These are phyloP conservation scores for Scaptomyza flava DNA, from an alignment of 2,888 invertebrate species.

Conservation along the genomic window DNA sequence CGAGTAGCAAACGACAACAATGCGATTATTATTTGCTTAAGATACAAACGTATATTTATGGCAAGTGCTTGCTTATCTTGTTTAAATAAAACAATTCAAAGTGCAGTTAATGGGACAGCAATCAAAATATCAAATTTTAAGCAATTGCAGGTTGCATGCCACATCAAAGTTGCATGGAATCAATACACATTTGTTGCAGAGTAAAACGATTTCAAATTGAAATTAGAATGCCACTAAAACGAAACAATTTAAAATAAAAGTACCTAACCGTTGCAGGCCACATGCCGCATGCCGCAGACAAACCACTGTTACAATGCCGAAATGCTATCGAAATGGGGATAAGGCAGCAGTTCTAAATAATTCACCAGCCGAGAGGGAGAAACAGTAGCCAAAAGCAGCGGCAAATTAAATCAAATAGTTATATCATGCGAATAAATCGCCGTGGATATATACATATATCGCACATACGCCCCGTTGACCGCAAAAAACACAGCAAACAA, in stretches of 20 bases:
- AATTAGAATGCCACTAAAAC: conserved; percentile 66
- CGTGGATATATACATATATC: conserved; percentile 59
- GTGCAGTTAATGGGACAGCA: conserved; percentile 3
- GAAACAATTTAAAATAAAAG: conserved; percentile 57
- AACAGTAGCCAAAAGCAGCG: conserved; percentile 13
- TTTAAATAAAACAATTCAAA: conserved; percentile 2
- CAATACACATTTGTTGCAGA: conserved; percentile 36
- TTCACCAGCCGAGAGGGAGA: conserved; percentile 40
- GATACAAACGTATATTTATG: conserved; percentile 14
- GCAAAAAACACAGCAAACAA: conserved; percentile 18
- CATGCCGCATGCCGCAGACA: conserved; percentile 22
- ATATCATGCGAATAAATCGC: conserved; percentile 78
- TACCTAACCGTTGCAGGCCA: background rate
- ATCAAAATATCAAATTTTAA: conserved; percentile 54
- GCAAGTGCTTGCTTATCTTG: conserved; percentile 30
- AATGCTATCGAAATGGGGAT: background rate
- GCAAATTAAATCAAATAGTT: conserved; percentile 79
- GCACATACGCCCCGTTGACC: conserved; percentile 79
- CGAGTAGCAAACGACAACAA: conserved; percentile 20
- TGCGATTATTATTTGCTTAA: conserved; percentile 18
- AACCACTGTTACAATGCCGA: conserved; percentile 6
- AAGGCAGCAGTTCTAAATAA: conserved; percentile 54
- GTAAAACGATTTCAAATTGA: conserved; percentile 62
- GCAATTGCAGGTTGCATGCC: conserved; percentile 33
- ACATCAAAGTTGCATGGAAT: conserved; percentile 53